A percentile compares a stretch with the other conserved stretches of the same genome.
Conservation (phyloP, 2,888 invertebrate genomes). For the Phengaris arion region DNA sequence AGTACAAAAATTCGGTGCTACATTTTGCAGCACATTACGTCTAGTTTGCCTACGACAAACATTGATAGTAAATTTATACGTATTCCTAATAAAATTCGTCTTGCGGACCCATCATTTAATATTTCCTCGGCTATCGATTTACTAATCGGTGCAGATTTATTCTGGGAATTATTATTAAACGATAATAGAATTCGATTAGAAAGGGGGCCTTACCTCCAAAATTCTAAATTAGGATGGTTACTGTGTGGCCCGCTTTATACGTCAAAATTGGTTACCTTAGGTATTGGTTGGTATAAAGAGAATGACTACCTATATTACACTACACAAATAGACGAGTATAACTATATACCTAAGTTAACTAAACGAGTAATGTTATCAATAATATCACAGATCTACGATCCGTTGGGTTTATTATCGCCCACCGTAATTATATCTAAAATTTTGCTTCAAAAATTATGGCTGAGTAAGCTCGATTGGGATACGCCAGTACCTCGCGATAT, state of each 20-base stretch:
- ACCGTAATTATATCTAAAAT: too few species aligned
- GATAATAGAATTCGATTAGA: constrained; percentile 34
- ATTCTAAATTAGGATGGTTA: constrained; percentile 39
- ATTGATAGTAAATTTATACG: neutral
- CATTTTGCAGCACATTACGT: constrained; percentile 34
- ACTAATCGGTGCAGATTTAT: constrained; percentile 36
- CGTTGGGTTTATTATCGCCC: neutral
- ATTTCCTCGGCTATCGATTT: constrained; percentile 35
- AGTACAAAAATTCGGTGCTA: constrained; percentile 36
- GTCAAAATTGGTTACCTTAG: neutral
- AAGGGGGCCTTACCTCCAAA: constrained; percentile 37
- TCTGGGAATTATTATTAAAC: constrained; percentile 35
- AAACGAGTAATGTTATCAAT: neutral
- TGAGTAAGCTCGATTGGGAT: too few species aligned
- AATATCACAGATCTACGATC: neutral
- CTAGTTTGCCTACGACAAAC: neutral
- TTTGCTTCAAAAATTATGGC: too few species aligned
- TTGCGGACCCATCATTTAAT: constrained; percentile 37
- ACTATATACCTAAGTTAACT: too few species aligned
- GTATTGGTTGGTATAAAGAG: neutral
- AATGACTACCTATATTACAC: neutral
- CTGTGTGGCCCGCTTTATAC: constrained; percentile 33
- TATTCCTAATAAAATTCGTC: constrained; percentile 25
- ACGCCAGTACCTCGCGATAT: neutral
- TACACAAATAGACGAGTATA: too few species aligned